Evolutionary conservation across 2,888 invertebrate species (phyloP).

Genomic region (Branchipolynoe longqiensis): DNA sequence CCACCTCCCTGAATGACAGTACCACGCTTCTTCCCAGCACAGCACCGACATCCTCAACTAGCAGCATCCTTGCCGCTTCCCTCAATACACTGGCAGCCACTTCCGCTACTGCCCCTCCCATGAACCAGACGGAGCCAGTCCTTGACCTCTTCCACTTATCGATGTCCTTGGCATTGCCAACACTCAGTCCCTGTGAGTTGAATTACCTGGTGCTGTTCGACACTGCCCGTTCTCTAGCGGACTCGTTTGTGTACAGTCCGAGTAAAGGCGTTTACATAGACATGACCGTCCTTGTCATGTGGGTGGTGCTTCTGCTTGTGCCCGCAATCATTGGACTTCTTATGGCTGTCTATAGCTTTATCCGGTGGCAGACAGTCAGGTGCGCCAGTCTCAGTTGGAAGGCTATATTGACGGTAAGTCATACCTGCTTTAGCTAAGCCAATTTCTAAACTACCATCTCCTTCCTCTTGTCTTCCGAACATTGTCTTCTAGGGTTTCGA

Average conservation of each 20-base stretch:
- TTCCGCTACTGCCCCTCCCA: no score
- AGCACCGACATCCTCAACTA: no score
- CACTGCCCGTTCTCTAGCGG: not conserved
- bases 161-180: no score
- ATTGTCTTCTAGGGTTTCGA: no score
- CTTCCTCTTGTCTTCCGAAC: no score
- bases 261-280: not conserved
- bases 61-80: no score
- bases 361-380: slow-evolving; percentile 7
- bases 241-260: not conserved
- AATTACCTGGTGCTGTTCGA: not conserved
- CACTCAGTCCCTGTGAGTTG: no score
- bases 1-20: no score
- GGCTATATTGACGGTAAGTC: slow-evolving; percentile 14
- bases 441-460: not conserved
- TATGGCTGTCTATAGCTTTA: not conserved
- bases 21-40: no score
- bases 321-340: not conserved
- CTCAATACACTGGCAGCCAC: no score
- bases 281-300: not conserved
- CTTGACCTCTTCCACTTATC: no score
- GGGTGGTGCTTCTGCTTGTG: not conserved
- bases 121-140: no score
- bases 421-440: not conserved
- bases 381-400: slow-evolving; percentile 10